A percentile compares a stretch with the other conserved stretches of the same genome.
These are phyloP conservation scores for Ophion obscuratus DNA, from an alignment of 2,888 invertebrate species.

Conservation along the genomic window DNA sequence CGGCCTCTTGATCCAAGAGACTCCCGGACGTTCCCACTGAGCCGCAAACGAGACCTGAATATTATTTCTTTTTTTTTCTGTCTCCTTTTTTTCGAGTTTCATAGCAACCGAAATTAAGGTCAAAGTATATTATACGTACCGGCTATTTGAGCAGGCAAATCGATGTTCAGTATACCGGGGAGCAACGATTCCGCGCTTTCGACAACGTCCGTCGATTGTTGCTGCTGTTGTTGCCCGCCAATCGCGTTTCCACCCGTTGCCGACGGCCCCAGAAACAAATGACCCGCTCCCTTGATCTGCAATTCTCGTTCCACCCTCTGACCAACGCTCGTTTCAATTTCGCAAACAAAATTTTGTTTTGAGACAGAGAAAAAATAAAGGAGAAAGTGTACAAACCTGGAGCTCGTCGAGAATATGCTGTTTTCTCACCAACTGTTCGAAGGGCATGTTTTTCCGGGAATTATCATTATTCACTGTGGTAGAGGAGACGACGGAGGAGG, in stretches of 20 bases:
- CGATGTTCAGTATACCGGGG: constrained; percentile 85
- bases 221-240: constrained; percentile 71
- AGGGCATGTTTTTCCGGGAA: constrained; percentile 80
- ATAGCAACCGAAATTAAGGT: not conserved
- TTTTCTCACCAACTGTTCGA: constrained; percentile 88
- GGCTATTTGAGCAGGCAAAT: constrained; percentile 81
- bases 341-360: not conserved
- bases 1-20: constrained; percentile 82
- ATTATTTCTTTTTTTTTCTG: constrained; percentile 35
- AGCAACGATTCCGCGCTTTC: constrained; percentile 79
- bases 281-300: constrained; percentile 85
- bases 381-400: constrained; percentile 73
- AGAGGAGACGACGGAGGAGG: constrained; percentile 57
- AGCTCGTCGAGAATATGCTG: constrained; percentile 89
- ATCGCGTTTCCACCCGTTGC: constrained; percentile 76
- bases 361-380: not conserved
- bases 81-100: not conserved
- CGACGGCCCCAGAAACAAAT: constrained; percentile 76
- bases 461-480: constrained; percentile 74
- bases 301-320: constrained; percentile 89
- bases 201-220: constrained; percentile 75
- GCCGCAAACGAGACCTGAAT: constrained; percentile 83
- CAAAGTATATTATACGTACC: constrained; percentile 69
- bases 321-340: not conserved
- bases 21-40: constrained; percentile 82